Evolutionary conservation across 1,140 invertebrate genomes (phyloP).

Genomic region (Euura saliciscinereae): DNA sequence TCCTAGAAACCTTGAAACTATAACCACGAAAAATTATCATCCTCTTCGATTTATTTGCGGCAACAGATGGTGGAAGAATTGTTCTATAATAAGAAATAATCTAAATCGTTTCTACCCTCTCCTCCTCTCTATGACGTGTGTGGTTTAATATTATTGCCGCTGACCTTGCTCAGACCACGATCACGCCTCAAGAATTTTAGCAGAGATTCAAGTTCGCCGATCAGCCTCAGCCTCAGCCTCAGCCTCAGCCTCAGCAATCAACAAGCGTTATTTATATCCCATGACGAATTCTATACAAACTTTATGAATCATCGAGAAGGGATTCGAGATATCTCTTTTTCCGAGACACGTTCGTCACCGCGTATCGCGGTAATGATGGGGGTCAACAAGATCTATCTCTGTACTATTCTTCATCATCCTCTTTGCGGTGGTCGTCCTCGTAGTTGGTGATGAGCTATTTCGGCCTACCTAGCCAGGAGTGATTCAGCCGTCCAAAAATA

Average conservation of each 20-base stretch:
- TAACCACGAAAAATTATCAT: background rate
- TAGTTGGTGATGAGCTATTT: conserved; percentile 41
- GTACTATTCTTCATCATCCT: conserved; percentile 18
- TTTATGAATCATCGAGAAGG: background rate
- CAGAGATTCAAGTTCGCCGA: background rate
- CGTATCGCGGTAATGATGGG: background rate
- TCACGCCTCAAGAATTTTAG: conserved; percentile 1
- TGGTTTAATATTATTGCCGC: background rate
- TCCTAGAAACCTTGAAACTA: background rate
- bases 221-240: background rate
- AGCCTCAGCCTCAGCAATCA: background rate
- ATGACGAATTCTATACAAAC: background rate
- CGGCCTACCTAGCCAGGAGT: conserved; percentile 42
- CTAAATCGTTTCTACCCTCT: background rate
- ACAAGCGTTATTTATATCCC: background rate
- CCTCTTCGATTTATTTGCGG: background rate
- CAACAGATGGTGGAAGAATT: no score
- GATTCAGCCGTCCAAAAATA: conserved; percentile 53
- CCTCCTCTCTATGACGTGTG: background rate
- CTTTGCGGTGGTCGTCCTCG: conserved; percentile 18
- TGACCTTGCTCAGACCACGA: background rate
- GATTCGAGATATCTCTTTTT: background rate
- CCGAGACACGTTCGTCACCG: background rate
- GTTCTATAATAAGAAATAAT: background rate
- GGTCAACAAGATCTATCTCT: background rate